Conservation (phyloP, 2,888 invertebrate genomes). For the Ptychoptera contaminata region DNA sequence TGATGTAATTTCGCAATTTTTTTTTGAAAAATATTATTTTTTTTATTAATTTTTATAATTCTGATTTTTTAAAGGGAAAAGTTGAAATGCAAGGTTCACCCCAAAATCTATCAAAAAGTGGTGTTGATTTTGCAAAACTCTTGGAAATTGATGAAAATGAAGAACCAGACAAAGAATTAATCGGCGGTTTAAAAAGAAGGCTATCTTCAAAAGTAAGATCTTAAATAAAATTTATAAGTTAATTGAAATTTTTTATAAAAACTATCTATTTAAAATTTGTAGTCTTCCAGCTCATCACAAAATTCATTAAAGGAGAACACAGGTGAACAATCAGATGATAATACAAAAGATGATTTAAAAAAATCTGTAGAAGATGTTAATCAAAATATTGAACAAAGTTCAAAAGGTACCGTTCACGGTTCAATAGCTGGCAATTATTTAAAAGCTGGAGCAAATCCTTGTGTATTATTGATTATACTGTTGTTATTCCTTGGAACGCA, state of each 20-base stretch:
- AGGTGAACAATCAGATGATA: slow-evolving; percentile 16
- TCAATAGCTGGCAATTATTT: slow-evolving; percentile 34
- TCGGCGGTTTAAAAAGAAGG: slow-evolving; percentile 4
- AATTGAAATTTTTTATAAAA: slow-evolving; percentile 1
- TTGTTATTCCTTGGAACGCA: slow-evolving; percentile 40
- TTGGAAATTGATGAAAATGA: slow-evolving; percentile 27
- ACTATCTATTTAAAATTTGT: not conserved
- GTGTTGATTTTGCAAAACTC: slow-evolving; percentile 36
- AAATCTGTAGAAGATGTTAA: slow-evolving; percentile 15
- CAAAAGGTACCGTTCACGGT: slow-evolving; percentile 31
- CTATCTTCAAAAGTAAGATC: slow-evolving; percentile 6
- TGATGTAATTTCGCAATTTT: slow-evolving; percentile 31
- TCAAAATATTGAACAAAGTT: slow-evolving; percentile 24
- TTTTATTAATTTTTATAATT: slow-evolving; percentile 13
- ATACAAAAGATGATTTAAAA: slow-evolving; percentile 19
- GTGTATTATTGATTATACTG: slow-evolving; percentile 29
- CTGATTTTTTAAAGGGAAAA: slow-evolving; percentile 23
- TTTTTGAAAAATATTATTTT: not conserved
- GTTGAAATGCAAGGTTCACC: slow-evolving; percentile 34
- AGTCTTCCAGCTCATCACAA: slow-evolving; percentile 7
- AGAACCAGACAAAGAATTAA: slow-evolving; percentile 12
- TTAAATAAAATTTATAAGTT: not conserved
- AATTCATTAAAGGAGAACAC: slow-evolving; percentile 5
- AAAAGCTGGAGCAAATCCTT: slow-evolving; percentile 35
- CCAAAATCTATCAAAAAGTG: slow-evolving; percentile 28